phyloP scores from a whole-genome alignment of 2,113 vertebrate genomes.

The Rhinolophus ferrumequinum region DNA sequence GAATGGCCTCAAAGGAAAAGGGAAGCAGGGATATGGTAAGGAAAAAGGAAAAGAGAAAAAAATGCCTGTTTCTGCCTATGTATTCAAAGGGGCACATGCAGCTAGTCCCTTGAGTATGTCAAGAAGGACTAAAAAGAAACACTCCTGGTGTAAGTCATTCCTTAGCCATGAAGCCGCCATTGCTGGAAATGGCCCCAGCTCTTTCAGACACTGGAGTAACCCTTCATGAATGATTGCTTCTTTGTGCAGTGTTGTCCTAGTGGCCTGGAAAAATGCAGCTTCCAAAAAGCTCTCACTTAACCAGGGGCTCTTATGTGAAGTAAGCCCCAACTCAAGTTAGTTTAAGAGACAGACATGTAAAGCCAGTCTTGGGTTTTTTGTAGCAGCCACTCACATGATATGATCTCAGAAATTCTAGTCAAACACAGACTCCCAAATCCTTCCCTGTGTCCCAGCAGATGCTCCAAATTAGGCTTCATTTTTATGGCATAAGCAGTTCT shows the following conservation, averaged over 20 bases:
- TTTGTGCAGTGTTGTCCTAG: background rate
- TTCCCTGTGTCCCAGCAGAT: background rate
- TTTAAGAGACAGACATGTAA: background rate
- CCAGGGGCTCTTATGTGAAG: background rate
- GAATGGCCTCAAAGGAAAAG: background rate
- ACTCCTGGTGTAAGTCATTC: background rate
- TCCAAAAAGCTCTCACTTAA: background rate
- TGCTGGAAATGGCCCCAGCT: background rate
- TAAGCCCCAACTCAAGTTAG: background rate
- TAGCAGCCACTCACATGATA: background rate
- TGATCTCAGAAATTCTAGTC: background rate
- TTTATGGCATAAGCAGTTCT: rapidly evolving
- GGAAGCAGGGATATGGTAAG: background rate
- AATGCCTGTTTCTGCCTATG: background rate
- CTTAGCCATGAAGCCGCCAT: background rate
- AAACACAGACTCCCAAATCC: background rate
- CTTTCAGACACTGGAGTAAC: background rate
- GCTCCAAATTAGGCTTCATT: background rate
- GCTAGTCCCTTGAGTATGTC: background rate
- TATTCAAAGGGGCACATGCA: background rate
- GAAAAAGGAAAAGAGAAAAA: background rate
- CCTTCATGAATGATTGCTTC: background rate
- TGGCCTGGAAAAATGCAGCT: background rate
- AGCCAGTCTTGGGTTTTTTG: background rate
- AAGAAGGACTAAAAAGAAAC: background rate